These are phyloP conservation scores for Propithecus coquereli DNA, from an alignment of 2,113 vertebrate genomes.

Conservation along the genomic window DNA sequence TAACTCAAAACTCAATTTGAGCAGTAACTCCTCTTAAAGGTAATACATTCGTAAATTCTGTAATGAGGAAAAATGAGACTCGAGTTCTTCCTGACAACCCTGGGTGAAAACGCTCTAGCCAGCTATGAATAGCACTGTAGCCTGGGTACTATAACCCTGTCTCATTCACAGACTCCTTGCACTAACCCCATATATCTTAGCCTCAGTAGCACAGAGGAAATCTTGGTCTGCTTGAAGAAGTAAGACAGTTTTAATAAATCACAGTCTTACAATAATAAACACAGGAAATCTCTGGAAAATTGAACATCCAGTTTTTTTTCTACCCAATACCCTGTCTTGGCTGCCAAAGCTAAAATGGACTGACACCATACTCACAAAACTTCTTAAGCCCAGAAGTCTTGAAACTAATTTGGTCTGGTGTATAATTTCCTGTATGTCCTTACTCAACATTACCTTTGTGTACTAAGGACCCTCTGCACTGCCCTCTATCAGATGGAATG, in stretches of 20 bases:
- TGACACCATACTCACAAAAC: slow-evolving; percentile 67
- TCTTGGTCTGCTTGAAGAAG: slow-evolving; percentile 71
- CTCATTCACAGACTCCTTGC: slow-evolving; percentile 55
- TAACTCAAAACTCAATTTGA: slow-evolving; percentile 65
- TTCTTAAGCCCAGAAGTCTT: slow-evolving; percentile 70
- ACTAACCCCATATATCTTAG: slow-evolving; percentile 67
- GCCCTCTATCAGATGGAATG: background rate
- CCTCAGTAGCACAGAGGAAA: slow-evolving; percentile 73
- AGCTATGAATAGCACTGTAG: slow-evolving; percentile 33
- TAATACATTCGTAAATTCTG: slow-evolving; percentile 45
- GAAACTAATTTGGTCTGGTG: slow-evolving; percentile 68
- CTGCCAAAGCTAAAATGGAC: slow-evolving; percentile 62
- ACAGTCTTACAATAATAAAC: slow-evolving; percentile 78
- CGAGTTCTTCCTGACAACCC: slow-evolving; percentile 46
- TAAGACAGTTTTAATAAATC: slow-evolving; percentile 80
- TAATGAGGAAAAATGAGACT: slow-evolving; percentile 56
- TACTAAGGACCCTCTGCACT: background rate
- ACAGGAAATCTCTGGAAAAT: slow-evolving; percentile 81
- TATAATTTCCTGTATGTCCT: slow-evolving; percentile 69
- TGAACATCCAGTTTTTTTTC: slow-evolving; percentile 63
- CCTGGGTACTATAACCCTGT: slow-evolving; percentile 16
- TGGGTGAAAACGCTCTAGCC: slow-evolving; percentile 19
- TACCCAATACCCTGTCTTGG: slow-evolving; percentile 55
- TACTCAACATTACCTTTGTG: slow-evolving; percentile 10
- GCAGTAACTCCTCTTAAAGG: slow-evolving; percentile 51